Evolutionary conservation across 2,797 vertebrate genomes (phyloP).

Genomic region (Melanotaenia boesemani): DNA sequence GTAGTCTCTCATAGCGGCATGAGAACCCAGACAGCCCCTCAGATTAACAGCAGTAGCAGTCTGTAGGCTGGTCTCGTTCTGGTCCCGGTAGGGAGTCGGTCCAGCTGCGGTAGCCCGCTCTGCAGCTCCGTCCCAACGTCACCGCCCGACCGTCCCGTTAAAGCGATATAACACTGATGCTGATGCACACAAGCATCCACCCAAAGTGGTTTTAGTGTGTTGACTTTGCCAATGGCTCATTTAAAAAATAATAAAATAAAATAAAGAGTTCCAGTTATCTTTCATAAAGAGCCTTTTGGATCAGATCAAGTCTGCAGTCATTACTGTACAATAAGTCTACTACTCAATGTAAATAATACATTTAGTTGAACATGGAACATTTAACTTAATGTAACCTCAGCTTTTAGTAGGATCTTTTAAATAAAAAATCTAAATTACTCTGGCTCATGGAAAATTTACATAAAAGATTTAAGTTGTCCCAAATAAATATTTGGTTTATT

Average conservation of each 20-base stretch:
- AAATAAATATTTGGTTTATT: no score
- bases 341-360: no score
- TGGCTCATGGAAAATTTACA: no score
- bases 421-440: no score
- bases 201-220: neutral
- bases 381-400: no score
- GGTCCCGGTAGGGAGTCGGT: conserved; percentile 46
- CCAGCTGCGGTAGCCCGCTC: conserved; percentile 61
- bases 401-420: no score
- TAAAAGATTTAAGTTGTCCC: no score
- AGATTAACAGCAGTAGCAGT: neutral
- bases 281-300: neutral
- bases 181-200: neutral
- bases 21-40: neutral
- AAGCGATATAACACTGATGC: conserved; percentile 55
- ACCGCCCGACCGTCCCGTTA: conserved; percentile 72
- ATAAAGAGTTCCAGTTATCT: no score
- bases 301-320: neutral
- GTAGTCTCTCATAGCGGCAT: conserved; percentile 73
- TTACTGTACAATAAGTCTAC: neutral
- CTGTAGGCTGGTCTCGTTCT: conserved; percentile 16
- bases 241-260: neutral
- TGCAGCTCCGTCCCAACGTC: conserved; percentile 54
- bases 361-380: no score
- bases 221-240: neutral